Evolutionary conservation across 1,140 invertebrate genomes (phyloP).

Genomic region (Odontomachus brunneus): DNA sequence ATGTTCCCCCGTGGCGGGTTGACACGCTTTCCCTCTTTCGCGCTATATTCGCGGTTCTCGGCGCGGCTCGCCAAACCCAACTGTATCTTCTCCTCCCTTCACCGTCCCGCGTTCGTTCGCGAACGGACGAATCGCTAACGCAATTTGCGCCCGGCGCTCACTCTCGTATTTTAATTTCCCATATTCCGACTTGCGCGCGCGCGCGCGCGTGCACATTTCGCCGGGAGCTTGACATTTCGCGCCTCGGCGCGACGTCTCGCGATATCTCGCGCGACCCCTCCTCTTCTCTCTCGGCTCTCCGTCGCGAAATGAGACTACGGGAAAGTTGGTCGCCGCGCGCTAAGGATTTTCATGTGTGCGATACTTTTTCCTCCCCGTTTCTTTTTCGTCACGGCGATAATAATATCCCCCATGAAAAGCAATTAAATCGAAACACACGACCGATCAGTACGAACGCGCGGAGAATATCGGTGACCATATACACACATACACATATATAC

Average conservation of each 20-base stretch:
- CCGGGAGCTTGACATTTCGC: too few species aligned
- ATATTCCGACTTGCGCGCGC: too few species aligned
- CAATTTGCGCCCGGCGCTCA: conserved; percentile 40
- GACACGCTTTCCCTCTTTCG: conserved; percentile 47
- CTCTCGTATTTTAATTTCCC: conserved; percentile 26
- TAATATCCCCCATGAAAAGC: conserved; percentile 68
- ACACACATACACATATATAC: too few species aligned
- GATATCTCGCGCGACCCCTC: background rate
- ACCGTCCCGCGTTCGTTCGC: too few species aligned
- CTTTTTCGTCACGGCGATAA: conserved; percentile 44
- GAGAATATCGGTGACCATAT: conserved; percentile 26
- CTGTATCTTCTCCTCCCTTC: background rate
- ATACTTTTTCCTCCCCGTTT: too few species aligned
- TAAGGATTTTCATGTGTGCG: background rate
- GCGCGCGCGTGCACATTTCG: too few species aligned
- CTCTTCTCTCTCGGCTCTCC: too few species aligned
- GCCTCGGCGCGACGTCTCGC: too few species aligned
- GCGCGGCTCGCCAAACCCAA: conserved; percentile 31
- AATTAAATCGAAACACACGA: conserved; percentile 71
- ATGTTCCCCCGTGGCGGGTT: conserved; percentile 44
- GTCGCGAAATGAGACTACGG: background rate
- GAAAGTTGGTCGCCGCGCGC: background rate
- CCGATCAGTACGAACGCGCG: conserved; percentile 65
- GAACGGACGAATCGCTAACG: conserved; percentile 43
- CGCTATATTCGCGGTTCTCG: conserved; percentile 5